A percentile compares a stretch with the other conserved stretches of the same genome.
phyloP scores from a whole-genome alignment of 2,797 vertebrate species.

The Propithecus perrieri region DNA sequence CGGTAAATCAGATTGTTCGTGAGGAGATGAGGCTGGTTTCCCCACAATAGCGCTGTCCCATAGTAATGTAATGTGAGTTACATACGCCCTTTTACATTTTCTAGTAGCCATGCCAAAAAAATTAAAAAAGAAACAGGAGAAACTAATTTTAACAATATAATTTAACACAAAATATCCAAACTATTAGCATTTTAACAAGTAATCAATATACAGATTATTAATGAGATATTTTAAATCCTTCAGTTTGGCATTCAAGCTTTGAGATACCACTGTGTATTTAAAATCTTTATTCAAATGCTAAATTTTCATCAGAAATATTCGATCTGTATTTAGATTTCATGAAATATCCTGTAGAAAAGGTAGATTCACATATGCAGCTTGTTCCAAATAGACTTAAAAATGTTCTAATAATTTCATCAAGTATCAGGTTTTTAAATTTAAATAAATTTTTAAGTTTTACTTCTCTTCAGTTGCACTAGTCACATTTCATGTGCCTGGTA shows the following conservation, averaged over 20 bases:
- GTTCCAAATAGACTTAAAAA: not conserved
- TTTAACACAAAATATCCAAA: not conserved
- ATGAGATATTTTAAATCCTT: not conserved
- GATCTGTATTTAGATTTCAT: not conserved
- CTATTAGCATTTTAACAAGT: not conserved
- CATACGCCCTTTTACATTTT: not conserved
- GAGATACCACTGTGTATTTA: not conserved
- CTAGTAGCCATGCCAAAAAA: not conserved
- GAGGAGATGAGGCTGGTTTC: accelerated
- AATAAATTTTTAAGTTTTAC: not conserved
- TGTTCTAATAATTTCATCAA: not conserved
- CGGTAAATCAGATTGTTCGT: no score
- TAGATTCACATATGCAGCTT: not conserved
- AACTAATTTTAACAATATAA: not conserved
- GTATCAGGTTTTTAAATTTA: not conserved
- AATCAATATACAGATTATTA: not conserved
- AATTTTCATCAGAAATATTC: not conserved
- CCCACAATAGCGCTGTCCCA: not conserved
- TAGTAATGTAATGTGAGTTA: not conserved
- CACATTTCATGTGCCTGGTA: not conserved
- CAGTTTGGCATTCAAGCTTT: not conserved
- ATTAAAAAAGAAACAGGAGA: not conserved
- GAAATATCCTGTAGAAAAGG: not conserved
- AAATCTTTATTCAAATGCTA: not conserved
- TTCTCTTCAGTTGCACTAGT: not conserved